Evolutionary conservation across 2,888 invertebrate species (phyloP), one percentile per base, ranked within the genome.

Genomic region (Chrysolina haemoptera): DNA sequence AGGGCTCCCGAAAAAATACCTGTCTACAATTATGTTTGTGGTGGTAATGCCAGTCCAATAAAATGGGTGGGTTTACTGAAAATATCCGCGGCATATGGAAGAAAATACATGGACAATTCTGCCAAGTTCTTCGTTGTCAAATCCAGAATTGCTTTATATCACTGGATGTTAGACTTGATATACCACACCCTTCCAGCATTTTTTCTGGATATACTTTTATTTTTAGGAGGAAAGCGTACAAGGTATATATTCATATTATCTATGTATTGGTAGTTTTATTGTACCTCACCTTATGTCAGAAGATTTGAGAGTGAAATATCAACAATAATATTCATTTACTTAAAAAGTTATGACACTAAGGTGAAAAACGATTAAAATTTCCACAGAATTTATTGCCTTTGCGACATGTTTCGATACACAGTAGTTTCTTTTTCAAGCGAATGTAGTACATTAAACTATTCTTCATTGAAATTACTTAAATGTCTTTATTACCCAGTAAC

Each of bases 11-110:
- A 59, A 35, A 59, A 35, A 8, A 59, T 16, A 8, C 59, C 35
- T 12, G 59, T 59, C n/a, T 59, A 59, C n/a, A 59, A 59, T 27
- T 59, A 27, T 35, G 59, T n/a, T 9, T 59, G 59, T 35, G 59
- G 35, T 9, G 27, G 35, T 27, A 14, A 35, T 59, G 12, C 27
- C n/a, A 9, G n/a, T n/a, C 59, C 59, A 9, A n/a, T 22, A 27
- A 16, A 1, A 59, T 59, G 59, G 59, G 5, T 9, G 3, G 59
- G 11, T 1, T 59, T 59, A 10, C 6, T 59, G 35, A 27, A 59
- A 14, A 59, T 59, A 27, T 59, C 59, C 11, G 59, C 59, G 5
- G n/a, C 1, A 6, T 35, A 59, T 59, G 59, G 59, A 35, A 22
- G 59, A 35, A 59, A 59, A 27, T 59, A 59, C n/a, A 1, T 27